Conservation (phyloP, 2,113 vertebrate species). For the Paracyprichromis sp. region DNA sequence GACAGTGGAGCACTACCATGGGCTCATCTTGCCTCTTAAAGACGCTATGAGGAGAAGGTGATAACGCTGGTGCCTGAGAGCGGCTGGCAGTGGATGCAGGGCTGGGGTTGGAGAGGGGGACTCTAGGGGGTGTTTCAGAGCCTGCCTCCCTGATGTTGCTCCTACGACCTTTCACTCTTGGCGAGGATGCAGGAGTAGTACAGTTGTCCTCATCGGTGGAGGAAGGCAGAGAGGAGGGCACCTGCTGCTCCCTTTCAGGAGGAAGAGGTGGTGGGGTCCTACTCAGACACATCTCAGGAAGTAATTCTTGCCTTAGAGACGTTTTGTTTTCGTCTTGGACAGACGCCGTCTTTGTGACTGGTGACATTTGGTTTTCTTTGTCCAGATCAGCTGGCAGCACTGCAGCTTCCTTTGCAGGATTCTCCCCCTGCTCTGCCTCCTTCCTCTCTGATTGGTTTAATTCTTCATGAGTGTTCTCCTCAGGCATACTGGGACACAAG, state of each 20-base stretch:
- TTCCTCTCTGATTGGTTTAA: slow-evolving; percentile 6
- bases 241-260: background rate
- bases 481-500: slow-evolving; percentile 69
- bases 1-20: slow-evolving; percentile 58
- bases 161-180: slow-evolving; percentile 80
- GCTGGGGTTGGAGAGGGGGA: slow-evolving; percentile 54
- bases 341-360: background rate
- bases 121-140: slow-evolving; percentile 62
- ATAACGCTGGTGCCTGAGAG: background rate
- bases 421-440: slow-evolving; percentile 35
- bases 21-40: slow-evolving; percentile 60
- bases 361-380: background rate
- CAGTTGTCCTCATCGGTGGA: slow-evolving; percentile 62
- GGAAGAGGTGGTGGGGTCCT: background rate
- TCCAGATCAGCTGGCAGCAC: background rate
- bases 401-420: background rate
- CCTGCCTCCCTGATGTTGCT: slow-evolving; percentile 73
- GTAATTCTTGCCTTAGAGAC: background rate
- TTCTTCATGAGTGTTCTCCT: slow-evolving; percentile 12
- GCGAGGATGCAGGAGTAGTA: slow-evolving; percentile 52
- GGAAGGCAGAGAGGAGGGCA: background rate
- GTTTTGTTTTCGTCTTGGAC: background rate
- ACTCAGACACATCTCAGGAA: background rate
- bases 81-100: slow-evolving; percentile 40
- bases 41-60: slow-evolving; percentile 30